Conservation (phyloP, 2,888 invertebrate genomes). For the Agelastica alni region DNA sequence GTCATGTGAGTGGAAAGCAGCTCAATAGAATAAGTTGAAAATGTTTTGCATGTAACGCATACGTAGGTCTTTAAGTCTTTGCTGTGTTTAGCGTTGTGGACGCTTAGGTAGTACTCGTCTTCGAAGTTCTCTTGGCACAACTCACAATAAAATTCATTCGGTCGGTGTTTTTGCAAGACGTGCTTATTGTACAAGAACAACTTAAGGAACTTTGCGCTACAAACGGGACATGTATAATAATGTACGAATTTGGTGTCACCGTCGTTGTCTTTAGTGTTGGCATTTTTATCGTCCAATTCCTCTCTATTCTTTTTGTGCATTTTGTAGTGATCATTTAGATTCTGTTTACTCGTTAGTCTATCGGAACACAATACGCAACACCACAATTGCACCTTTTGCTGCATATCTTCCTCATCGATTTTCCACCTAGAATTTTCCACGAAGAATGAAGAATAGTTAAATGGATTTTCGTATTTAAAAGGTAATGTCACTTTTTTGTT, state of each 20-base stretch:
- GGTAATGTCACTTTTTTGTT: no score
- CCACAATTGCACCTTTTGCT: no score
- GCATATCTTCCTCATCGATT: no score
- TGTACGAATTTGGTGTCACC: background rate
- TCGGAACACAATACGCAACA: conserved; percentile 27
- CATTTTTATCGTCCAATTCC: background rate
- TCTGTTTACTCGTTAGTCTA: conserved; percentile 41
- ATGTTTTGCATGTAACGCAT: background rate
- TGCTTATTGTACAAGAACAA: background rate
- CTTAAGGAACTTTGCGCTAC: background rate
- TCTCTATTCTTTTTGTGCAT: conserved; percentile 12
- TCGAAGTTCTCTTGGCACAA: conserved; percentile 43
- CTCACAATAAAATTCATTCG: conserved; percentile 47
- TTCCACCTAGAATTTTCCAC: no score
- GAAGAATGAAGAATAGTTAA: conserved; percentile 13
- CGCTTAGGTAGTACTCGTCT: background rate
- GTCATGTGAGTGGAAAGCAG: conserved; percentile 35
- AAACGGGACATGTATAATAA: conserved; percentile 12
- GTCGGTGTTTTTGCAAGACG: conserved; percentile 10
- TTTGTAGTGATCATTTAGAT: conserved; percentile 28
- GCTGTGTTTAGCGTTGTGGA: background rate
- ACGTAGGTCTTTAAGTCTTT: background rate
- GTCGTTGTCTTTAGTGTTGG: background rate
- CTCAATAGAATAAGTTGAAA: conserved; percentile 6
- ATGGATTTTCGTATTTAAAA: conserved; percentile 16